Evolutionary conservation across 2,888 invertebrate genomes (phyloP).

Genomic region (Dicroscelio sp.): DNA sequence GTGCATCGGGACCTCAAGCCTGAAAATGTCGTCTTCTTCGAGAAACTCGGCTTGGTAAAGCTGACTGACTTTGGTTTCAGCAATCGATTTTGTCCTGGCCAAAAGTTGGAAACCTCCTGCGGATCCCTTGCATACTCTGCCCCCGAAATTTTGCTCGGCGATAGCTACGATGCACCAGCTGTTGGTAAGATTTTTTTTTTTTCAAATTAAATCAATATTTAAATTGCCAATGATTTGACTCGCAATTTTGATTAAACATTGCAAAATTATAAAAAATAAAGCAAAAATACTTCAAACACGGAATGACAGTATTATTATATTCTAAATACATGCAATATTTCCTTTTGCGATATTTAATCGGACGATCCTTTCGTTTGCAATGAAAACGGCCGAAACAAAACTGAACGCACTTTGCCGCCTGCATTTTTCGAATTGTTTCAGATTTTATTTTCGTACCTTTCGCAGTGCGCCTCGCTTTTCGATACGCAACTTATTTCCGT

Average conservation of each 20-base stretch:
- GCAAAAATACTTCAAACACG: not conserved
- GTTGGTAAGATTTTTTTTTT: slow-evolving; percentile 92
- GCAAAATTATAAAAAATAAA: not conserved
- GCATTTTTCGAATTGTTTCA: not conserved
- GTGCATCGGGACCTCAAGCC: slow-evolving; percentile 99
- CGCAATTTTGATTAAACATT: no score
- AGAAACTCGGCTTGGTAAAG: slow-evolving; percentile 99
- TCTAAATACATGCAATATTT: no score
- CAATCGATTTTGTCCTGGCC: slow-evolving; percentile 98
- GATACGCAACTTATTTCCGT: slow-evolving; percentile 33
- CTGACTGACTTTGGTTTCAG: slow-evolving; percentile 99
- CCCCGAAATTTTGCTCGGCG: slow-evolving; percentile 99
- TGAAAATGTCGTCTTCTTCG: slow-evolving; percentile 99
- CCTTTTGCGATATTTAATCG: no score
- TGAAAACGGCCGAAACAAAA: no score
- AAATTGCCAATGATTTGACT: no score
- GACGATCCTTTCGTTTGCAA: no score
- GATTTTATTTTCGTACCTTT: slow-evolving; percentile 23
- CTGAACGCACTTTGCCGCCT: no score
- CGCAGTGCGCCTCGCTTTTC: slow-evolving; percentile 1
- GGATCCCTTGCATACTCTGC: slow-evolving; percentile 99
- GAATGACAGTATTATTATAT: no score
- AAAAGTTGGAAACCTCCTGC: slow-evolving; percentile 99
- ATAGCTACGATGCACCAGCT: slow-evolving; percentile 99
- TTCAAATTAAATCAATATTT: not conserved